phyloP scores from a whole-genome alignment of 2,113 vertebrate genomes.

The Paradoxurus hermaphroditus region DNA sequence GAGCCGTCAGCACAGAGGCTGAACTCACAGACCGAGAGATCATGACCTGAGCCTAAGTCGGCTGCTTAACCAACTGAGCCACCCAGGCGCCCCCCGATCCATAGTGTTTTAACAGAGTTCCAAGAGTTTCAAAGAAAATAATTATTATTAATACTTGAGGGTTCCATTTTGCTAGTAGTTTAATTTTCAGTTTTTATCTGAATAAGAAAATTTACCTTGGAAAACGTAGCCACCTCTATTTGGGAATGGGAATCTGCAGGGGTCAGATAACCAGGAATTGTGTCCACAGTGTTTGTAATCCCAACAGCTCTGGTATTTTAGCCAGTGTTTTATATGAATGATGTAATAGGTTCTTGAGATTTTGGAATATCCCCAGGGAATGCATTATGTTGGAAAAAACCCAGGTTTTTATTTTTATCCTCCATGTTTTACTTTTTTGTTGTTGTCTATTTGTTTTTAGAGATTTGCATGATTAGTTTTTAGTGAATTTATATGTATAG shows the following conservation, averaged over 20 bases:
- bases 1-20: no score
- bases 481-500: background rate
- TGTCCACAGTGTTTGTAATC: background rate
- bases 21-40: no score
- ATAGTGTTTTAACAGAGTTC: background rate
- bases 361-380: background rate
- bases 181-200: background rate
- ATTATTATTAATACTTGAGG: background rate
- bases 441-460: background rate
- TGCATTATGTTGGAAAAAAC: background rate
- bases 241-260: background rate
- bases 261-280: background rate
- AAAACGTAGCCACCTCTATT: background rate
- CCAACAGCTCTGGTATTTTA: background rate
- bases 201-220: background rate
- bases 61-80: no score
- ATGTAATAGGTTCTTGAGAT: background rate
- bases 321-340: background rate
- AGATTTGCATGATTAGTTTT: background rate
- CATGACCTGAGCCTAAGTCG: no score
- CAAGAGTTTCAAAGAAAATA: background rate
- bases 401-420: background rate
- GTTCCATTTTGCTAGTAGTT: background rate
- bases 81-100: no score
- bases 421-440: background rate